A percentile compares a stretch with the other conserved stretches of the same genome.
These are phyloP conservation scores for Lepas anatifera DNA, from an alignment of 2,888 invertebrate genomes.

Conservation along the genomic window DNA sequence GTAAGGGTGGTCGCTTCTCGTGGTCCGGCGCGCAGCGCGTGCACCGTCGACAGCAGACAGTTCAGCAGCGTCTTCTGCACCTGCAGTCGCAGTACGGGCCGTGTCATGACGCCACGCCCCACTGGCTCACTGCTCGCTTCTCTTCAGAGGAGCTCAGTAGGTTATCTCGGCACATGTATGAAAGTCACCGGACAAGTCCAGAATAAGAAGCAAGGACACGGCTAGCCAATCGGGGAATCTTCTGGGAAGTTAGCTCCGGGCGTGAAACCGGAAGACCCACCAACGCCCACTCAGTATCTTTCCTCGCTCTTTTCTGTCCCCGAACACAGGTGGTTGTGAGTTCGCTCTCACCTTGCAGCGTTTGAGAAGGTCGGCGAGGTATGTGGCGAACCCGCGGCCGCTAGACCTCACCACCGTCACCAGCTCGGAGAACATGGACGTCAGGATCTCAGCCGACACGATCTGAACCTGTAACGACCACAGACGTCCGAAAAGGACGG, in stretches of 20 bases:
- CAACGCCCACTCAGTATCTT: too few species aligned
- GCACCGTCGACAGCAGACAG: slow-evolving; percentile 60
- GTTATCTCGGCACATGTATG: too few species aligned
- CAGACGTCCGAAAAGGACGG: too few species aligned
- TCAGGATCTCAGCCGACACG: slow-evolving; percentile 58
- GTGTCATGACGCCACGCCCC: too few species aligned
- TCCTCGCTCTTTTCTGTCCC: too few species aligned
- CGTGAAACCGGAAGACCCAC: too few species aligned
- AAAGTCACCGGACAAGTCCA: too few species aligned
- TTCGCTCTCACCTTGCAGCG: slow-evolving; percentile 48
- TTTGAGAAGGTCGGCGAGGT: slow-evolving; percentile 54
- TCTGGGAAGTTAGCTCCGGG: too few species aligned
- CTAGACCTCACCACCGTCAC: slow-evolving; percentile 60
- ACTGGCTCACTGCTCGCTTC: too few species aligned
- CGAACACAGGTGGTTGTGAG: neutral
- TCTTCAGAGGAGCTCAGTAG: too few species aligned
- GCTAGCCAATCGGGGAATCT: too few species aligned
- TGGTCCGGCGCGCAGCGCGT: neutral
- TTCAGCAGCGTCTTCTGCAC: slow-evolving; percentile 71
- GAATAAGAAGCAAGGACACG: too few species aligned
- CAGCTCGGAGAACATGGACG: slow-evolving; percentile 56
- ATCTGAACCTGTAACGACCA: slow-evolving; percentile 48
- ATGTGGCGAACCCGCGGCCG: slow-evolving; percentile 61
- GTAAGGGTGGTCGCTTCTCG: slow-evolving; percentile 44
- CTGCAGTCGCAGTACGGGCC: neutral